Evolutionary conservation across 2,888 invertebrate genomes (phyloP), one percentile per base, ranked within the genome.

Genomic region (Drosophila paucipuncta): DNA sequence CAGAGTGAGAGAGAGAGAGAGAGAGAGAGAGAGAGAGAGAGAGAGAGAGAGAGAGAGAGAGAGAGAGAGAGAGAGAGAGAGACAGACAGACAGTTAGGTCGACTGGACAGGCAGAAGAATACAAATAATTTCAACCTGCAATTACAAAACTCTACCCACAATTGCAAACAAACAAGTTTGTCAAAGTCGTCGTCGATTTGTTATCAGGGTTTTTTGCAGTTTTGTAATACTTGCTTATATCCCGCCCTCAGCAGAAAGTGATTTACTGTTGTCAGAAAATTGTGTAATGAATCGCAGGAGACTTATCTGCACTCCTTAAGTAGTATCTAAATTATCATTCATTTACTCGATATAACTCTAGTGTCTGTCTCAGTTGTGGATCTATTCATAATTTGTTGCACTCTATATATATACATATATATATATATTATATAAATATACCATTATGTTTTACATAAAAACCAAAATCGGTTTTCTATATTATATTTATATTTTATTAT

Each of bases 161-260:
- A 68, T 62, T 66, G 53, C 25, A 52, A 50, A 66, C 11, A 58
- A 60, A 72, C 70, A 70, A 59, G 39, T 74, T 83, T 73, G 67
- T 76, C 79, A 87, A 83, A 87, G 79, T 85, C 73, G 43, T 65
- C 22, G 59, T 69, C 73, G 70, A 81, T 72, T 77, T 73, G 81
- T 70, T 76, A 76, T 73, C 76, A 53, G 16, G 70, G 59, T 43
- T 58, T 16, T 16, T 58, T 47, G 11, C 59, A 49, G 37, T 78
- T 78, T 37, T 49, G 52, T 35, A 7, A 13, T 35, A 18, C 18
- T 55, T 59, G 33, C 41, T 50, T 52, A 33, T 35, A 33, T 16
- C 22, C 7, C 22, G 7, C 22, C 11, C 31, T 13, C 13, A 11
- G 47, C 22, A 22, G 43, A 4, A 22, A 7, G 3, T 47, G 22